phyloP scores from a whole-genome alignment of 1,140 invertebrate species.

The Scaptodrosophila lebanonensis region DNA sequence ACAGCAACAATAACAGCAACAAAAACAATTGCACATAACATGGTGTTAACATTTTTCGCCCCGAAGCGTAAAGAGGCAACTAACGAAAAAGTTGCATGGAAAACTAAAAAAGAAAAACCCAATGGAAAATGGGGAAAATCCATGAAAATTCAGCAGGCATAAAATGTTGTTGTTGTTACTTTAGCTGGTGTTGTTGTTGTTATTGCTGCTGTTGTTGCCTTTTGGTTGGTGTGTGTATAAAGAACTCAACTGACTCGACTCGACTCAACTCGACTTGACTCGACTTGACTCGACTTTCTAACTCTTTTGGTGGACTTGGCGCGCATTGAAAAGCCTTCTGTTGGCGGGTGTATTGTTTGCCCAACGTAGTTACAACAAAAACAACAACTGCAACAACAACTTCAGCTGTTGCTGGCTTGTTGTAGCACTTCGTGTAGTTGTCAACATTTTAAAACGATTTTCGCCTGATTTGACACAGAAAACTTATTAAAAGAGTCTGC shows the following conservation, averaged over 20 bases:
- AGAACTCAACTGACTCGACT: conserved; percentile 35
- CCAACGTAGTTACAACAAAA: conserved; percentile 34
- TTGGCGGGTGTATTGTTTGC: conserved; percentile 60
- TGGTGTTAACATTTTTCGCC: conserved; percentile 71
- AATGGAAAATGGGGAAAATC: conserved; percentile 51
- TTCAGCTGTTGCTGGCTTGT: conserved; percentile 18
- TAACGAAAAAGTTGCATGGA: conserved; percentile 34
- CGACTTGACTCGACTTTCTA: conserved; percentile 62
- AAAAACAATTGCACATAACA: conserved; percentile 42
- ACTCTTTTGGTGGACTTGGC: conserved; percentile 60
- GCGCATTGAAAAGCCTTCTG: conserved; percentile 47
- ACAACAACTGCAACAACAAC: conserved; percentile 26
- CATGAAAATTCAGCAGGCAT: conserved; percentile 69
- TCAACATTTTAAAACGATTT: conserved; percentile 71
- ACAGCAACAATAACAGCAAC: conserved; percentile 29
- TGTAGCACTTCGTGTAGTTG: conserved; percentile 47
- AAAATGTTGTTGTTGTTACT: conserved; percentile 37
- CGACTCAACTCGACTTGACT: conserved; percentile 6
- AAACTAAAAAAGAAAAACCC: conserved; percentile 8
- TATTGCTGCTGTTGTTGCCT: conserved; percentile 19
- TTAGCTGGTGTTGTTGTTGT: conserved; percentile 25
- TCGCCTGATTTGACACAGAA: conserved; percentile 70
- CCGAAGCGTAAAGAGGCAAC: conserved; percentile 29
- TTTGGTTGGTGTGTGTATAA: conserved; percentile 28
- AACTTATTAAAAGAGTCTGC: conserved; percentile 51